These are phyloP conservation scores for Papilio elwesi DNA, from an alignment of 2,888 invertebrate genomes.

Conservation along the genomic window DNA sequence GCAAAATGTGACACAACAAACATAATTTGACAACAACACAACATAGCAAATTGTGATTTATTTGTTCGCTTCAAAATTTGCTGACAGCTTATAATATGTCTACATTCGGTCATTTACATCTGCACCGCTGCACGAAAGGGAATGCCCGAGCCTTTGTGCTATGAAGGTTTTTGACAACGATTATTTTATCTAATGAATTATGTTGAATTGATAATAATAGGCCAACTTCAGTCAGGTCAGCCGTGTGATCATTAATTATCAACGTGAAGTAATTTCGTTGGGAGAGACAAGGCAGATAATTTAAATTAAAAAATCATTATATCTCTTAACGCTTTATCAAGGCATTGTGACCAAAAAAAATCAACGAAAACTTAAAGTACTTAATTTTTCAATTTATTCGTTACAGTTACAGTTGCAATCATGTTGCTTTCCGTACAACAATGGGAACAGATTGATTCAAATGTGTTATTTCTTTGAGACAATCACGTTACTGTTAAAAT, in stretches of 20 bases:
- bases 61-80: no score
- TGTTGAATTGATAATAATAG: not conserved
- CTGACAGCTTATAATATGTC: no score
- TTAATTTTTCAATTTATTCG: not conserved
- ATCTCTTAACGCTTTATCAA: no score
- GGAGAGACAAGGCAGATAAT: not conserved
- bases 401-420: not conserved
- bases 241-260: not conserved
- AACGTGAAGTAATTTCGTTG: not conserved
- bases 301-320: no score
- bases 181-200: not conserved
- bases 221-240: not conserved
- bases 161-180: not conserved
- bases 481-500: conserved; percentile 12
- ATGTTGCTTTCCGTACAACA: not conserved
- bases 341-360: not conserved
- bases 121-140: not conserved
- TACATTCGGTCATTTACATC: no score
- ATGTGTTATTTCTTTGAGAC: not conserved
- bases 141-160: not conserved
- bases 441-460: not conserved
- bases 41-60: no score
- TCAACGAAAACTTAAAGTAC: not conserved
- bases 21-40: no score
- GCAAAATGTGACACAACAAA: no score